Evolutionary conservation across 2,888 invertebrate genomes (phyloP).

Genomic region (Agriopis marginaria): DNA sequence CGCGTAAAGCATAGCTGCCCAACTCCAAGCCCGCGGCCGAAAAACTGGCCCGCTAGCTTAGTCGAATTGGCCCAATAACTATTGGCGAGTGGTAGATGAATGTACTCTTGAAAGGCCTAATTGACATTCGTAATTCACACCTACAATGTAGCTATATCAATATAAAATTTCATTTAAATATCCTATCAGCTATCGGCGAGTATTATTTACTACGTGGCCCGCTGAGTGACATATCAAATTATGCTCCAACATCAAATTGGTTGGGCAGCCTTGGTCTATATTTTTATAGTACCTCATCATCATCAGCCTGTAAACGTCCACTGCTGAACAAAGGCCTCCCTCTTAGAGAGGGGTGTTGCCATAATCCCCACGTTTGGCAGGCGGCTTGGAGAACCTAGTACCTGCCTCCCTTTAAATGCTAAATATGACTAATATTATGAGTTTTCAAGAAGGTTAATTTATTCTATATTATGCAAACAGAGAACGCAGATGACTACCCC

Average conservation of each 20-base stretch:
- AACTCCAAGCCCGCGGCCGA: background rate
- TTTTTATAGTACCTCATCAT: background rate
- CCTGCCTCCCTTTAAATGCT: background rate
- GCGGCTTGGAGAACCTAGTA: no score
- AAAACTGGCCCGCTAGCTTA: background rate
- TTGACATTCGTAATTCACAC: background rate
- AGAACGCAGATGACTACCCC: slow-evolving; percentile 9
- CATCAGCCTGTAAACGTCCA: no score
- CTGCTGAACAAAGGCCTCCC: no score
- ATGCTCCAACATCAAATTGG: background rate
- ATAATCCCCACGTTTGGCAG: no score
- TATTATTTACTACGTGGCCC: background rate
- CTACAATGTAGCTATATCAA: background rate
- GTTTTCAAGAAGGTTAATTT: background rate
- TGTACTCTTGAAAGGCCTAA: background rate
- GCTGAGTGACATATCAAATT: background rate
- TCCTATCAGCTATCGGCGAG: no score
- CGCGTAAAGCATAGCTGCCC: slow-evolving; percentile 1
- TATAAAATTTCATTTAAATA: no score
- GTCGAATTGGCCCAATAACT: background rate
- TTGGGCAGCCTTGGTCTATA: background rate
- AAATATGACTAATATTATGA: background rate
- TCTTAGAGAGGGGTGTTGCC: no score
- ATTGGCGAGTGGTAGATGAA: background rate
- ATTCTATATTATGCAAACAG: slow-evolving; percentile 20